These are phyloP conservation scores for Tortricodes alternella DNA, from an alignment of 2,888 invertebrate genomes.

Conservation along the genomic window DNA sequence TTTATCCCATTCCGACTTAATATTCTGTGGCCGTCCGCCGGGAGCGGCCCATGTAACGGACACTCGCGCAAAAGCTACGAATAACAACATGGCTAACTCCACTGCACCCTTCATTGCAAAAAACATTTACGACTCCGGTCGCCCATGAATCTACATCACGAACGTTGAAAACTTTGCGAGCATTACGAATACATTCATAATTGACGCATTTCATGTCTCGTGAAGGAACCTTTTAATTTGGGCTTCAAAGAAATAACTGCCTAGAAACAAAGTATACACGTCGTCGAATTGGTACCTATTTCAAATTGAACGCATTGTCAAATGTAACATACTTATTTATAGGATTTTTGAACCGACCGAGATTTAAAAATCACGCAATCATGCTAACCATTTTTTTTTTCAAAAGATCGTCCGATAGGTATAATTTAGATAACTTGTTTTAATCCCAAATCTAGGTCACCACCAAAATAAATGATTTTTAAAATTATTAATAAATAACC, in stretches of 20 bases:
- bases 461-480: too few relatives aligned
- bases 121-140: constrained; percentile 18
- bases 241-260: neutral
- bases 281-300: neutral
- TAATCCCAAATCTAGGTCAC: too few relatives aligned
- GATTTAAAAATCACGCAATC: too few relatives aligned
- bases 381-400: too few relatives aligned
- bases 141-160: constrained; percentile 8
- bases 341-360: too few relatives aligned
- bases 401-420: too few relatives aligned
- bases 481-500: too few relatives aligned
- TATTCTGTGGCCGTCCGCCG: constrained; percentile 70
- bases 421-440: too few relatives aligned
- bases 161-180: neutral
- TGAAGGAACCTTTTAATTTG: neutral
- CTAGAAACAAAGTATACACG: neutral
- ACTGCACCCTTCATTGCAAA: constrained; percentile 12
- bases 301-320: too few relatives aligned
- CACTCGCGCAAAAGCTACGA: constrained; percentile 59
- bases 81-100: constrained; percentile 37
- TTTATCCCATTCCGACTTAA: constrained; percentile 75
- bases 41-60: constrained; percentile 65
- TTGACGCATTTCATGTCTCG: constrained; percentile 3
- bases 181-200: constrained; percentile 22
- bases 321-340: too few relatives aligned